Conservation (phyloP, 2,113 vertebrate species). For the Chaenocephalus aceratus region DNA sequence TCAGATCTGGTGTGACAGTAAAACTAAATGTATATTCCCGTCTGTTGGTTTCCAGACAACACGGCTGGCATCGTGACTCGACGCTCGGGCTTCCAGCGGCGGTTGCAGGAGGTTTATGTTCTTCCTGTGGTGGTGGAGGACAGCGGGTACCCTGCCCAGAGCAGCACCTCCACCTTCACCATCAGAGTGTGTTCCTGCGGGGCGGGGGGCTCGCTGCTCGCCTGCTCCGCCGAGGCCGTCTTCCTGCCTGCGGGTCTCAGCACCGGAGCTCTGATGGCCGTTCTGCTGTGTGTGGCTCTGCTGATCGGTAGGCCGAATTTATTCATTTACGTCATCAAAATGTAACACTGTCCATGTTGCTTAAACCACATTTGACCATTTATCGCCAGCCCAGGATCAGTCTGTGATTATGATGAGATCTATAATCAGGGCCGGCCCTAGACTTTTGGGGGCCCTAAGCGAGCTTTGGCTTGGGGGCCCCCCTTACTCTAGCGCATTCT, state of each 20-base stretch:
- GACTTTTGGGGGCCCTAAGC: too few relatives aligned
- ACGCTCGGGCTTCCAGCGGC: slow-evolving; percentile 87
- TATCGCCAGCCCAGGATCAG: not conserved
- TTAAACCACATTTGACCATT: not conserved
- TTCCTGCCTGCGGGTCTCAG: slow-evolving; percentile 92
- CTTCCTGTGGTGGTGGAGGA: slow-evolving; percentile 93
- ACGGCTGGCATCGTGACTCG: slow-evolving; percentile 91
- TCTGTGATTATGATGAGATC: not conserved
- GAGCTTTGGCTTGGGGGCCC: too few relatives aligned
- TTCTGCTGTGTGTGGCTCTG: slow-evolving; percentile 87
- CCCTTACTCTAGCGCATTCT: too few relatives aligned
- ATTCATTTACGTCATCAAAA: too few relatives aligned
- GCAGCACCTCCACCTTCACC: slow-evolving; percentile 93
- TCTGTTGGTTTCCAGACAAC: slow-evolving; percentile 86
- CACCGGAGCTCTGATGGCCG: slow-evolving; percentile 91
- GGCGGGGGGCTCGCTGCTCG: slow-evolving; percentile 85
- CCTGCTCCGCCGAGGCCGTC: slow-evolving; percentile 90
- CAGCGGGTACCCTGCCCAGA: slow-evolving; percentile 92
- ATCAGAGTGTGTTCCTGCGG: slow-evolving; percentile 92
- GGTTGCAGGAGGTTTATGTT: slow-evolving; percentile 87
- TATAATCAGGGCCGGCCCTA: too few relatives aligned
- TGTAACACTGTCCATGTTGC: not conserved
- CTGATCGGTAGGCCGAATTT: slow-evolving; percentile 46
- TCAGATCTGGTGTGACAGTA: too few relatives aligned
- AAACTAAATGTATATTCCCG: not conserved